Conservation (phyloP, 2,888 invertebrate species). For the Dicycla oo region DNA sequence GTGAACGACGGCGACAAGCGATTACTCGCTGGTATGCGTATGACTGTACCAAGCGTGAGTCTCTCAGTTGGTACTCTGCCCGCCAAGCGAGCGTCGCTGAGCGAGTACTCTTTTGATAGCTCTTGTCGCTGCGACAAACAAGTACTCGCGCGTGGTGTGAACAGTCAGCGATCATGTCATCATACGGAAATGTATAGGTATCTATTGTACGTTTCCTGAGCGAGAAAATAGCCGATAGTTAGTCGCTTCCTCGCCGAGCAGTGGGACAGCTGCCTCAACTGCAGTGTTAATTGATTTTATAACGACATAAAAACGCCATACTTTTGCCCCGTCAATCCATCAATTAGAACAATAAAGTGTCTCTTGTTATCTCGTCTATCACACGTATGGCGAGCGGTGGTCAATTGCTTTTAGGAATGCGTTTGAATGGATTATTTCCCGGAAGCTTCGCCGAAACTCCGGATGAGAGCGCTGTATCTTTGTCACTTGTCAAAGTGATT, state of each 20-base stretch:
- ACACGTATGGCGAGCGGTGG: conserved; percentile 34
- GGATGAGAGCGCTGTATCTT: too few species aligned
- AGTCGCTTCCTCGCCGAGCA: neutral
- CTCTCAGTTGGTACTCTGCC: neutral
- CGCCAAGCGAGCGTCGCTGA: too few species aligned
- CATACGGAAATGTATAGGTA: too few species aligned
- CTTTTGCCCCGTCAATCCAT: conserved; percentile 60
- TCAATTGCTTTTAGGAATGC: conserved; percentile 60
- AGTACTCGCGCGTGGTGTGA: too few species aligned
- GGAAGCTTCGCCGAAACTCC: too few species aligned
- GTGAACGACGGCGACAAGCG: neutral
- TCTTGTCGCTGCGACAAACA: too few species aligned
- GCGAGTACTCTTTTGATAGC: too few species aligned
- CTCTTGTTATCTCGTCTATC: conserved; percentile 35
- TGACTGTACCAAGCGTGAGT: neutral
- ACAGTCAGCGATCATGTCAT: too few species aligned
- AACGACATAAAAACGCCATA: conserved; percentile 51
- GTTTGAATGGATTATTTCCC: too few species aligned
- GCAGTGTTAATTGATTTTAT: conserved; percentile 55
- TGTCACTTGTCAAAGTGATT: too few species aligned
- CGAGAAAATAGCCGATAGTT: neutral
- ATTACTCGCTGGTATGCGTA: neutral
- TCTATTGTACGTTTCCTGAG: neutral
- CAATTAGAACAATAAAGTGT: conserved; percentile 48
- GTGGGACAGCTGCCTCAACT: neutral